These are phyloP conservation scores for Erebia ligea DNA, from an alignment of 2,888 invertebrate genomes.

Conservation along the genomic window DNA sequence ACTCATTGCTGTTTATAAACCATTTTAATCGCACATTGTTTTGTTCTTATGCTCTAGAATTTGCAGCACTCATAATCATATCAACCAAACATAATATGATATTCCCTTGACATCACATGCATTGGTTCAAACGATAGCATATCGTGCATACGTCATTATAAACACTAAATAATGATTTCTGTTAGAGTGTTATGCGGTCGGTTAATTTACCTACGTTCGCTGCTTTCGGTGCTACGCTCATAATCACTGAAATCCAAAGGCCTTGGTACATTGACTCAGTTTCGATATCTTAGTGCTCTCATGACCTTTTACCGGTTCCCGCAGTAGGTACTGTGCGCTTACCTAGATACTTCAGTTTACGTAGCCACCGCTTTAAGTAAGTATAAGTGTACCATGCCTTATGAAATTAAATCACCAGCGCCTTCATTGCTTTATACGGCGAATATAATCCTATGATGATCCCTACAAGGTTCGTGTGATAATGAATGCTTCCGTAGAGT, in stretches of 20 bases:
- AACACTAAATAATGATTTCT: constrained; percentile 32
- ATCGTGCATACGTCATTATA: not conserved
- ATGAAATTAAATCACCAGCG: not conserved
- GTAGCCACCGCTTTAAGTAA: not conserved
- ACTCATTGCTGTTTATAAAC: too few relatives aligned
- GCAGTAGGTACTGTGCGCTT: constrained; percentile 58
- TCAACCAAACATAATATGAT: not conserved
- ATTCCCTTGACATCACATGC: constrained; percentile 4
- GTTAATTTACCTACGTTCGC: constrained; percentile 48
- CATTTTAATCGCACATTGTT: not conserved
- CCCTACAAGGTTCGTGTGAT: not conserved
- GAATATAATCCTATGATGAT: not conserved
- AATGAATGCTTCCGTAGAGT: constrained; percentile 4
- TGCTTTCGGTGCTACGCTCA: constrained; percentile 51
- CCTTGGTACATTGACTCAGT: constrained; percentile 81
- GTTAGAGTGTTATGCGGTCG: constrained; percentile 51
- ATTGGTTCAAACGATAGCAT: constrained; percentile 1
- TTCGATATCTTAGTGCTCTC: constrained; percentile 75
- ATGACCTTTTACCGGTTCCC: constrained; percentile 74
- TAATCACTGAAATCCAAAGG: constrained; percentile 67
- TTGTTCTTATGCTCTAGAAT: not conserved
- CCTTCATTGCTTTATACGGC: not conserved
- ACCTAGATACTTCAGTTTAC: constrained; percentile 48
- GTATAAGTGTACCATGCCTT: constrained; percentile 1
- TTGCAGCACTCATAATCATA: not conserved